Evolutionary conservation across 2,113 vertebrate genomes (phyloP).

Genomic region (Neodon shergylaensis): DNA sequence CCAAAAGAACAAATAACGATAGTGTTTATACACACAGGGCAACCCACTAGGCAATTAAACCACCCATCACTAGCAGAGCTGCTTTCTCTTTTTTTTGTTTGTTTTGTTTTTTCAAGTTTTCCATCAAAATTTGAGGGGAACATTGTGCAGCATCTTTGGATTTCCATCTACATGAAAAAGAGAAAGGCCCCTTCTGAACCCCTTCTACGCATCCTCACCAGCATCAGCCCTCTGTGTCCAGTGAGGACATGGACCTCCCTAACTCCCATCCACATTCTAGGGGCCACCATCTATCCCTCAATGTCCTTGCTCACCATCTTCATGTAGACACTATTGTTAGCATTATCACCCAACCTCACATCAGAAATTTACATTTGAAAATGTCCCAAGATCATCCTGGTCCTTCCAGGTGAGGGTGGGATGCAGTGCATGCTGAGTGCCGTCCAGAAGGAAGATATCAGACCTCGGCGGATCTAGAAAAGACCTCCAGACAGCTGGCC

Average conservation of each 20-base stretch:
- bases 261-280: background rate
- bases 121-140: background rate
- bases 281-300: accelerated
- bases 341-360: background rate
- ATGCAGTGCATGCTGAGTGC: accelerated
- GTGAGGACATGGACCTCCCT: background rate
- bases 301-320: background rate
- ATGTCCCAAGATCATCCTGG: background rate
- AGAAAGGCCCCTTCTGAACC: background rate
- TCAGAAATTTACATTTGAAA: background rate
- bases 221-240: accelerated
- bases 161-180: background rate
- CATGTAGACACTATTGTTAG: no score
- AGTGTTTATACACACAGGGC: background rate
- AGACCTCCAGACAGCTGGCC: no score
- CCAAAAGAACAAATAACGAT: slow-evolving; percentile 6
- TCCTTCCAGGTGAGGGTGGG: background rate
- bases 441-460: accelerated
- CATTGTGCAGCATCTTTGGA: background rate
- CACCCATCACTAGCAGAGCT: background rate
- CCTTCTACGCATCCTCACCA: background rate
- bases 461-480: background rate
- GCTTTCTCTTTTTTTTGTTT: background rate
- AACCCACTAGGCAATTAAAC: background rate
- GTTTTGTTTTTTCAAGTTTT: background rate